Evolutionary conservation across 2,888 invertebrate genomes (phyloP), one percentile per base, ranked within the genome.

Genomic region (Siphlonurus alternatus): DNA sequence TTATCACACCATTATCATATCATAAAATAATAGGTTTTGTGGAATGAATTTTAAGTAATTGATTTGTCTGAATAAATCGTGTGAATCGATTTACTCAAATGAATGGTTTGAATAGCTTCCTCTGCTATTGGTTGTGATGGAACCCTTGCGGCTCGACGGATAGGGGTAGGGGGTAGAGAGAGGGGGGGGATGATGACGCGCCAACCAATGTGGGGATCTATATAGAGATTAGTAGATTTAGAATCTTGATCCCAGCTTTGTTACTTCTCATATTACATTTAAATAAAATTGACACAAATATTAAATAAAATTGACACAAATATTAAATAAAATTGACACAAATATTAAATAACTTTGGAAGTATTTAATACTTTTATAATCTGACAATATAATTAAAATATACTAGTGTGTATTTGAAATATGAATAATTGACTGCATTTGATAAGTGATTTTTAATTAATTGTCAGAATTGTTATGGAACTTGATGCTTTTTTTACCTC

Each of bases 51-150:
- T 38, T 38, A 38, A 56, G 56, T 56, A 56, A 56, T 56, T 56
- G 56, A 56, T 56, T 56, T 22, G 56, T 56, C 56, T 56, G 56
- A 56, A 56, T 56, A 56, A 56, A 56, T 56, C 5, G 56, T 10
- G 56, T 20, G 56, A 10, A 56, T 56, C 56, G 56, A 56, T 56
- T 56, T 7, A 7, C 56, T 22, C 56, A 56, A 5, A 10, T 51
- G 53, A 51, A 51, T 51, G 53, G 53, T 51, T 51, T n/a, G n/a
- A n/a, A n/a, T n/a, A n/a, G n/a, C n/a, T n/a, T n/a, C n/a, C n/a
- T n/a, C n/a, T n/a, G n/a, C n/a, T n/a, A n/a, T n/a, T n/a, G n/a
- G 15, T 38, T 10, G 38, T 15, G 15, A 15, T 38, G 38, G 5
- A 38, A 10, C 7, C 38, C 38, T 5, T 38, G 38, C 38, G 38